Evolutionary conservation across 2,113 vertebrate genomes (phyloP).

Genomic region (Centropristis striata): DNA sequence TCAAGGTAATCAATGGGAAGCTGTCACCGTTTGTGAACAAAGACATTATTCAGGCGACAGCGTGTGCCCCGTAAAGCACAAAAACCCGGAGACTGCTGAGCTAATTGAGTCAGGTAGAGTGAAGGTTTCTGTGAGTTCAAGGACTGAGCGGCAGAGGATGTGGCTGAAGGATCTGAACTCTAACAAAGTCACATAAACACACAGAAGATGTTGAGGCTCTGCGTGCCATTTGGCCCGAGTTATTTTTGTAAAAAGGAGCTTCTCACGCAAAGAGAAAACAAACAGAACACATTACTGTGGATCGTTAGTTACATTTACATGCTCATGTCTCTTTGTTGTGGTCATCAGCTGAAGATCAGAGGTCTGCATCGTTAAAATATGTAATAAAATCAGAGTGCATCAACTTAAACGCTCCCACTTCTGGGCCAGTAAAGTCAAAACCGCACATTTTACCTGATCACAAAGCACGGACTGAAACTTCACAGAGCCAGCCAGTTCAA

Average conservation of each 20-base stretch:
- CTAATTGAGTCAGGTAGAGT: constrained; percentile 54
- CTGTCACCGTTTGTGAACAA: constrained; percentile 54
- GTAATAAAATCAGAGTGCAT: constrained; percentile 71
- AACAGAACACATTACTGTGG: constrained; percentile 69
- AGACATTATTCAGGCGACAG: constrained; percentile 69
- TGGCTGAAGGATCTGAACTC: constrained; percentile 56
- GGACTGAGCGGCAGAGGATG: constrained; percentile 62
- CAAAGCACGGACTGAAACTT: constrained; percentile 58
- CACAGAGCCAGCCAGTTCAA: constrained; percentile 54
- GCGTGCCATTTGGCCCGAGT: constrained; percentile 71
- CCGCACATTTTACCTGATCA: constrained; percentile 77
- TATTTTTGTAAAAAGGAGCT: constrained; percentile 61
- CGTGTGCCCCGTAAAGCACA: constrained; percentile 23
- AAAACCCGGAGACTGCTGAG: constrained; percentile 29
- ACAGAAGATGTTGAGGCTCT: constrained; percentile 30
- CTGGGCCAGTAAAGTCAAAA: constrained; percentile 71
- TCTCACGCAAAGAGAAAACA: constrained; percentile 64
- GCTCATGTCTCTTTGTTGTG: constrained; percentile 79
- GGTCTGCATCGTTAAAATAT: constrained; percentile 71
- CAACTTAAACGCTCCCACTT: constrained; percentile 57
- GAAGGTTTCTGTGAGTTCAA: constrained; percentile 63
- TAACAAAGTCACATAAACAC: constrained; percentile 40
- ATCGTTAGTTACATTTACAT: constrained; percentile 75
- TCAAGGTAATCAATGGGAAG: constrained; percentile 56
- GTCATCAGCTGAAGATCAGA: constrained; percentile 70